Evolutionary conservation across 2,113 vertebrate species (phyloP), one percentile per base, ranked within the genome.

Genomic region (Gopherus evgoodei): DNA sequence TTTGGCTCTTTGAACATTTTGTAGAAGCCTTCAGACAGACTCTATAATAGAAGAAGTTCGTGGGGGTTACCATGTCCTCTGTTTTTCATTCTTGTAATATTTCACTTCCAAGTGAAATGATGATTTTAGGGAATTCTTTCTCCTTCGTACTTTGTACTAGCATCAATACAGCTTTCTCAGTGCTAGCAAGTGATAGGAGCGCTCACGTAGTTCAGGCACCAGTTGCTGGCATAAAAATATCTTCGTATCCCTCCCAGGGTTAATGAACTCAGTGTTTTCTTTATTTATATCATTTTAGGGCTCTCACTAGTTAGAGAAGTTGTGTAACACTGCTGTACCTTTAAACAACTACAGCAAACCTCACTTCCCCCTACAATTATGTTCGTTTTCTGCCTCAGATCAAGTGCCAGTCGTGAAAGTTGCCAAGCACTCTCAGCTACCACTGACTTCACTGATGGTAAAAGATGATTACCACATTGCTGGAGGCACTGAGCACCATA

Each of bases 1-100:
- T 86, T 80, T 91, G 19, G 85, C 50, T 91, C 86, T 95, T 87
- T 93, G 93, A 94, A 96, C 54, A 93, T 89, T 80, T 35, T 88
- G n/a, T 90, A 56, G 82, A 93, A 92, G 87, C 69, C 80, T 94
- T 89, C 56, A 72, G 90, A 88, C 84, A 96, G 86, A 94, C 91
- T 92, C 72, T 84, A 90, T 85, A 76, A 76, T 78, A 2, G 54
- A 52, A 75, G 69, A 81, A 16, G 69, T 76, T 94, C 91, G 59
- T 94, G 42, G 80, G 80, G 53, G 90, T 84, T 44, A 87, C 78
- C 9, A 8, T 87, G 91, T 86, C 31, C 47, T 47, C 57, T 92
- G 4, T 86, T 88, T 84, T 50, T 62, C 88, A 16, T 38, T 81
- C 53, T 81, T 90, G 29, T 91, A 29, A 86, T 89, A 86, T 10